Evolutionary conservation across 1,140 invertebrate genomes (phyloP).

Genomic region (Drosophila teissieri): DNA sequence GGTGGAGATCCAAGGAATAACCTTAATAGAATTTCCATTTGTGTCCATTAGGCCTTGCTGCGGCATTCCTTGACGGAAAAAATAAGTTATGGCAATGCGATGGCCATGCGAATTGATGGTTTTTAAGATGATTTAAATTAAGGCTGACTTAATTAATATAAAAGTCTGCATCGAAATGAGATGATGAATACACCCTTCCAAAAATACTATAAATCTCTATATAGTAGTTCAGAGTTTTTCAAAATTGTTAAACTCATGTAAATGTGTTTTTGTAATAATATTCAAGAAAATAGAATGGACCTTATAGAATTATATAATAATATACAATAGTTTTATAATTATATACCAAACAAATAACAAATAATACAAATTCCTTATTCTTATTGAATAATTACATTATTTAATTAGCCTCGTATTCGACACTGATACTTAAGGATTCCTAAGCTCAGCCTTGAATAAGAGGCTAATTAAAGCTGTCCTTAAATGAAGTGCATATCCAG

Average conservation of each 20-base stretch:
- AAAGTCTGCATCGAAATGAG: neutral
- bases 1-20: slow-evolving; percentile 21
- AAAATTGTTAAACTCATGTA: too few species aligned
- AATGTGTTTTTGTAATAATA: too few species aligned
- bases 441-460: neutral
- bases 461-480: neutral
- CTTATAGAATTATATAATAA: too few species aligned
- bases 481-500: too few species aligned
- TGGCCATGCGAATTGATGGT: slow-evolving; percentile 4
- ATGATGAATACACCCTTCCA: too few species aligned
- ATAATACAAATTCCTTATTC: too few species aligned
- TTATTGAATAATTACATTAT: neutral
- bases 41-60: slow-evolving; percentile 62
- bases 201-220: too few species aligned
- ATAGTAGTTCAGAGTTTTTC: too few species aligned
- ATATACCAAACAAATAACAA: too few species aligned
- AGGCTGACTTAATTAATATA: slow-evolving; percentile 27
- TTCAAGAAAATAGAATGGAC: too few species aligned
- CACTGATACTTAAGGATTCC: neutral
- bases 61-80: slow-evolving; percentile 4
- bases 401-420: neutral
- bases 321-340: too few species aligned
- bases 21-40: slow-evolving; percentile 79
- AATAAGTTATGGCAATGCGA: slow-evolving; percentile 19
- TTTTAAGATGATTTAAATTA: slow-evolving; percentile 22